A percentile compares a stretch with the other conserved stretches of the same genome.
Evolutionary conservation across 2,113 vertebrate species (phyloP).

Genomic region (Anolis carolinensis): DNA sequence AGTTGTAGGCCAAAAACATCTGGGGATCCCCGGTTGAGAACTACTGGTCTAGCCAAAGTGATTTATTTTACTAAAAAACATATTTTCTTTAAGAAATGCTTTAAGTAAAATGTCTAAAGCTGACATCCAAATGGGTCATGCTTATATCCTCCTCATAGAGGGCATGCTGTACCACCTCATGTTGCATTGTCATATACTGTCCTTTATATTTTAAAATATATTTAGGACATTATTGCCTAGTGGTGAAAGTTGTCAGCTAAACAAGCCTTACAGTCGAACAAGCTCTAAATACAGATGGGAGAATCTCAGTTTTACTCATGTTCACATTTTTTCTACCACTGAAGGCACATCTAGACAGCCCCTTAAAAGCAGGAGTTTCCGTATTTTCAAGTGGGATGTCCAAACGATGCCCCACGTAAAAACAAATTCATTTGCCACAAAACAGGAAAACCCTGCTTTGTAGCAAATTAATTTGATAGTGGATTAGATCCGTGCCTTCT

Average conservation of each 20-base stretch:
- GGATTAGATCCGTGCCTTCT: too few relatives aligned
- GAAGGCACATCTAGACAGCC: background rate
- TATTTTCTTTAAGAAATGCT: background rate
- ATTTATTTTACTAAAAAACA: background rate
- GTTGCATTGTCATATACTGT: background rate
- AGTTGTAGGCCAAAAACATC: too few relatives aligned
- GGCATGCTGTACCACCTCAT: background rate
- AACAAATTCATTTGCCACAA: too few relatives aligned
- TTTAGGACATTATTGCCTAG: background rate
- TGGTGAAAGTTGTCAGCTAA: background rate
- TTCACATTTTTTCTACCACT: too few relatives aligned
- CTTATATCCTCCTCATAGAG: background rate
- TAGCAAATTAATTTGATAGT: too few relatives aligned
- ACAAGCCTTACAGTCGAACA: background rate
- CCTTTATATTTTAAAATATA: background rate
- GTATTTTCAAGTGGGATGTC: too few relatives aligned
- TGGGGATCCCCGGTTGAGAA: too few relatives aligned
- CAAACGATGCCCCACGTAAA: too few relatives aligned
- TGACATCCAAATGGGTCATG: background rate
- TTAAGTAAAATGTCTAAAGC: background rate
- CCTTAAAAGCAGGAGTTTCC: too few relatives aligned
- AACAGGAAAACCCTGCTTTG: too few relatives aligned
- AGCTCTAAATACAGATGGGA: background rate
- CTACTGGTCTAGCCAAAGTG: too few relatives aligned
- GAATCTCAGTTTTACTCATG: background rate